Evolutionary conservation across 2,888 invertebrate genomes (phyloP), one percentile per base, ranked within the genome.

Genomic region (Abrostola triplasia): DNA sequence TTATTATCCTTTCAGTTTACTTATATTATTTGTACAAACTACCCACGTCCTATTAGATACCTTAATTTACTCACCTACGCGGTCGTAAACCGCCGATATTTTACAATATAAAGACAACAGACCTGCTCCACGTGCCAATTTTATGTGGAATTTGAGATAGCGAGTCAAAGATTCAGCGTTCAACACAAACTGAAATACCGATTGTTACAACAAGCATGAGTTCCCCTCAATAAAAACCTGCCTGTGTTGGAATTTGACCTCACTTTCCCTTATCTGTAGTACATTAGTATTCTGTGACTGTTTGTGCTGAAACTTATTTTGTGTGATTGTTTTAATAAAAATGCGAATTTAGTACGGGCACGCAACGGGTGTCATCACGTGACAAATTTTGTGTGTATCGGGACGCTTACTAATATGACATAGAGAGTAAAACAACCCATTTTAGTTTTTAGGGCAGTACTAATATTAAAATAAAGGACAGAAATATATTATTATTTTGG

Each of bases 251-350:
- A 61, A 73, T 73, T 64, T 64, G 63, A 73, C 64, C 67, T 62
- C 48, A 44, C 13, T 51, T 35, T 38, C 48, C 48, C 59, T 35
- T 70, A 70, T 76, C 53, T 64, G 24, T 52, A 52, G 63, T 49
- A 57, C 48, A 73, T 76, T 73, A 70, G 67, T 67, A 76, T 76
- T 73, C 76, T 36, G 61, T 48, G 38, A 11, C 37, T 61, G 77
- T 76, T 44, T 59, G 52, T 52, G 56, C 54, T 55, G 70, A 62
- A 73, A 65, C 61, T 70, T 70, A 67, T 76, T 76, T 67, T 73
- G 62, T 70, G 73, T 64, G 70, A 76, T 76, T 73, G 70, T 73
- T 76, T 70, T 73, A 64, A 76, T 73, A 73, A 73, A 75, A 76
- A 70, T 59, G 59, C 52, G 64, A 65, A 70, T 68, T 69, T 50